These are phyloP conservation scores for Camponotus vicinus DNA, from an alignment of 1,140 invertebrate genomes.

Conservation along the genomic window DNA sequence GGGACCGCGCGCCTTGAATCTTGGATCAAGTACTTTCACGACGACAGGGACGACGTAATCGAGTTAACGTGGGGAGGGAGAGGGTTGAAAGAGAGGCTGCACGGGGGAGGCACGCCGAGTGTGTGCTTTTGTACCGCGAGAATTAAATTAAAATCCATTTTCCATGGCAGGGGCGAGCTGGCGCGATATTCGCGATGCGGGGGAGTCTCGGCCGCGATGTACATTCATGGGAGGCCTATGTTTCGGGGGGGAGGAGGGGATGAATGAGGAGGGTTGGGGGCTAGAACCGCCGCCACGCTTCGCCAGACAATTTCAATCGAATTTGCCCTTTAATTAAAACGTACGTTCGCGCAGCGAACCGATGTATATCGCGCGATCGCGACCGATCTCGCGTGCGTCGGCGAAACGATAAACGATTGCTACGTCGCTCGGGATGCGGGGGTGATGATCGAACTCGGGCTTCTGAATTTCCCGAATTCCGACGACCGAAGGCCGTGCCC, in stretches of 20 bases:
- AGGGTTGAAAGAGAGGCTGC: conserved; percentile 10
- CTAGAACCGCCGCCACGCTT: conserved; percentile 39
- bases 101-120: not conserved
- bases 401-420: conserved; percentile 18
- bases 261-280: not conserved
- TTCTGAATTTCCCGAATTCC: conserved; percentile 10
- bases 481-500: conserved; percentile 39
- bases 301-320: conserved; percentile 67
- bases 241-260: not conserved
- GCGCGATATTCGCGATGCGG: conserved; percentile 45
- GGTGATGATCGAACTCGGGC: not conserved
- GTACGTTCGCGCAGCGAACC: conserved; percentile 34
- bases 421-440: no score
- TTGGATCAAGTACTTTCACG: conserved; percentile 36
- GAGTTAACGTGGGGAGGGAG: conserved; percentile 29
- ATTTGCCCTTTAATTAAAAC: conserved; percentile 66
- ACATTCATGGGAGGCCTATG: not conserved
- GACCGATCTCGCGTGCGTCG: conserved; percentile 15
- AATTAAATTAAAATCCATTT: conserved; percentile 73
- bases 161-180: conserved; percentile 52
- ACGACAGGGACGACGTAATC: conserved; percentile 45
- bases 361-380: conserved; percentile 21
- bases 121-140: conserved; percentile 56
- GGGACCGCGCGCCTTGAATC: conserved; percentile 24
- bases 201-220: not conserved